Conservation (phyloP, 2,888 invertebrate species). For the Eupsilia transversa region DNA sequence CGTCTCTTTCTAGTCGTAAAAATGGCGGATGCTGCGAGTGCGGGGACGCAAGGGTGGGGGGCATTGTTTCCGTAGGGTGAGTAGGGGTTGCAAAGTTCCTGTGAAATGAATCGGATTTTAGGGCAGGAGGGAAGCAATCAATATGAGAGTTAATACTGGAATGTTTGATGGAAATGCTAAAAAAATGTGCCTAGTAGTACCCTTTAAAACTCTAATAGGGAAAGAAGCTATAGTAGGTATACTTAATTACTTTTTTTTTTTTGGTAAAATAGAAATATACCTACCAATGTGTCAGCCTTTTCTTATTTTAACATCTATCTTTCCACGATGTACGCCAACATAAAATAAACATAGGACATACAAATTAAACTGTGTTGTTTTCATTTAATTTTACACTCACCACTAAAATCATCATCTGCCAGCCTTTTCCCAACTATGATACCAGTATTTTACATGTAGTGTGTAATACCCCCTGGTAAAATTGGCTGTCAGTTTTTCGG, state of each 20-base stretch:
- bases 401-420: too few relatives aligned
- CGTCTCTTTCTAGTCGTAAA: conserved; percentile 74
- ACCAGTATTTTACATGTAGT: too few relatives aligned
- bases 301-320: neutral
- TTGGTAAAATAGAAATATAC: too few relatives aligned
- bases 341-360: conserved; percentile 33
- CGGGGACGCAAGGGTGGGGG: conserved; percentile 71
- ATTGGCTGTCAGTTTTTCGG: too few relatives aligned
- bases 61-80: conserved; percentile 81
- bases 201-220: neutral
- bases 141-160: conserved; percentile 70
- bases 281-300: neutral
- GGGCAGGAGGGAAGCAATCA: conserved; percentile 77
- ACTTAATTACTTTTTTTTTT: neutral
- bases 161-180: conserved; percentile 38
- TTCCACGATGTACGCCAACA: neutral
- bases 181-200: too few relatives aligned
- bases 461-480: too few relatives aligned
- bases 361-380: conserved; percentile 14
- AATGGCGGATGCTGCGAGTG: conserved; percentile 87
- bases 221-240: neutral
- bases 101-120: conserved; percentile 82
- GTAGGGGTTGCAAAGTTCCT: conserved; percentile 77
- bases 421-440: too few relatives aligned
- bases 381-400: neutral